A percentile compares a stretch with the other conserved stretches of the same genome.
These are phyloP conservation scores for Automeris io DNA, from an alignment of 2,888 invertebrate species.

Conservation along the genomic window DNA sequence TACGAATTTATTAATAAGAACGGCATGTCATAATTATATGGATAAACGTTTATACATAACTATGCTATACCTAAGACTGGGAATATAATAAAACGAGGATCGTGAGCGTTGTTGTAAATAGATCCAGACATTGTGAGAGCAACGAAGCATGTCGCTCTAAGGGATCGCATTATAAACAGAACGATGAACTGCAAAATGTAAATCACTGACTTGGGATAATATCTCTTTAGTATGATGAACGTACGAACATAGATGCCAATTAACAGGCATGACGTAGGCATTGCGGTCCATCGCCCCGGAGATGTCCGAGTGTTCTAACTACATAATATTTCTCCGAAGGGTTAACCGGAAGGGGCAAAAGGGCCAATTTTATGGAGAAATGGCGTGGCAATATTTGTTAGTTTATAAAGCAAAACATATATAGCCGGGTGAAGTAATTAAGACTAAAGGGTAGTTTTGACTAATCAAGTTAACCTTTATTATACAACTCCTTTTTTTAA, in stretches of 20 bases:
- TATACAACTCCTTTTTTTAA: too few species aligned
- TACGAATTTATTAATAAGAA: too few species aligned
- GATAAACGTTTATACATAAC: too few species aligned
- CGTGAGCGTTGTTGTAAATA: constrained; percentile 1
- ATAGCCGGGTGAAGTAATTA: too few species aligned
- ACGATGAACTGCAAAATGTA: constrained; percentile 1
- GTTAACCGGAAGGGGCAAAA: constrained; percentile 20
- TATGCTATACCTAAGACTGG: too few species aligned
- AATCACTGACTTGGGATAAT: constrained; percentile 17
- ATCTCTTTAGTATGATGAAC: constrained; percentile 21
- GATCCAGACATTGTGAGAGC: not conserved
- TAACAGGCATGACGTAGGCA: constrained; percentile 21
- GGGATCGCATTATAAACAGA: constrained; percentile 4
- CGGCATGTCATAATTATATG: too few species aligned
- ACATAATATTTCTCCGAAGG: constrained; percentile 14
- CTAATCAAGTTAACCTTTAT: too few species aligned
- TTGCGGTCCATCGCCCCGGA: constrained; percentile 20
- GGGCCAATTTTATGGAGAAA: constrained; percentile 18
- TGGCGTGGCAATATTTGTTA: not conserved
- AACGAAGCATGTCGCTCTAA: constrained; percentile 8
- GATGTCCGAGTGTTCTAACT: constrained; percentile 21
- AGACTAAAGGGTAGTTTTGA: too few species aligned
- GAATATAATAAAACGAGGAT: too few species aligned
- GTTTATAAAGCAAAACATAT: too few species aligned
- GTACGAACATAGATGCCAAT: constrained; percentile 24